A percentile compares a stretch with the other conserved stretches of the same genome.
phyloP scores from a whole-genome alignment of 2,888 invertebrate genomes.

The Flexamia atlantica region DNA sequence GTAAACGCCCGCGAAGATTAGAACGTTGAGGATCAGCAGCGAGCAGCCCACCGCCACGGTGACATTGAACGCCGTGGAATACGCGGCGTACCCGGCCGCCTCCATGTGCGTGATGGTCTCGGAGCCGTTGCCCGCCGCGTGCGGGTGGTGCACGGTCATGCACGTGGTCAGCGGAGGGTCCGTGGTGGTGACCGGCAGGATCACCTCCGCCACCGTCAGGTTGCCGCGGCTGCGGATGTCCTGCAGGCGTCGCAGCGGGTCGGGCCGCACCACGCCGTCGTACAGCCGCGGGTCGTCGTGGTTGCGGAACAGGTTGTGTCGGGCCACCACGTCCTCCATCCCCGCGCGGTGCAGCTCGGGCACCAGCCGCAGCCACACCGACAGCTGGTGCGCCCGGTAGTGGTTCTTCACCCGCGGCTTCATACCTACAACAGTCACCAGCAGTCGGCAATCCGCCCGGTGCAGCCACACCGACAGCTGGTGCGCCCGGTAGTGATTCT shows the following conservation, averaged over 20 bases:
- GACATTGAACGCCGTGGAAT: slow-evolving; percentile 86
- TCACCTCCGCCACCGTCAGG: slow-evolving; percentile 65
- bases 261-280: slow-evolving; percentile 92
- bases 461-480: no score
- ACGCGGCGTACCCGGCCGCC: slow-evolving; percentile 86
- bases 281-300: slow-evolving; percentile 93
- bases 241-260: slow-evolving; percentile 75
- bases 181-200: slow-evolving; percentile 81
- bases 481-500: no score
- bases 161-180: slow-evolving; percentile 86
- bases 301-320: slow-evolving; percentile 93
- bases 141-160: slow-evolving; percentile 79
- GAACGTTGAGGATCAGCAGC: slow-evolving; percentile 87
- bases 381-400: slow-evolving; percentile 95
- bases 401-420: slow-evolving; percentile 95
- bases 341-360: slow-evolving; percentile 91
- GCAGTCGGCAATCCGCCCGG: no score
- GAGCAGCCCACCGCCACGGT: slow-evolving; percentile 91
- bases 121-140: slow-evolving; percentile 78
- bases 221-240: slow-evolving; percentile 67
- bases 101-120: slow-evolving; percentile 88
- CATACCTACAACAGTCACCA: slow-evolving; percentile 91
- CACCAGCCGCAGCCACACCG: slow-evolving; percentile 95
- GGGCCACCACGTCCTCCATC: slow-evolving; percentile 92
- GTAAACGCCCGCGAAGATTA: slow-evolving; percentile 91